Conservation (phyloP, 2,797 vertebrate species). For the Eulemur albifrons region DNA sequence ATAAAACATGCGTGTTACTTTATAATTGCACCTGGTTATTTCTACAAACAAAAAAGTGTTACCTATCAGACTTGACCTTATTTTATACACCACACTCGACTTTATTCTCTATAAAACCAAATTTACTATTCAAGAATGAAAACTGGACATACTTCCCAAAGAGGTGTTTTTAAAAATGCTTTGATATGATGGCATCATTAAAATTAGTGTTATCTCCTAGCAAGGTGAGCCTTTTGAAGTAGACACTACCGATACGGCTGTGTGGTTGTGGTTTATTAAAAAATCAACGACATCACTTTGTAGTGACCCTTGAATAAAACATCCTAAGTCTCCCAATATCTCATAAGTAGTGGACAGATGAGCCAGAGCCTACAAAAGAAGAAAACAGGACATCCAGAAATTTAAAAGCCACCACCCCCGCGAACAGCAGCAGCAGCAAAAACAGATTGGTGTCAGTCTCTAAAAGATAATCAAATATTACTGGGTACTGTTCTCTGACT, state of each 20-base stretch:
- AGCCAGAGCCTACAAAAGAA: background rate
- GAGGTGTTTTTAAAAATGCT: background rate
- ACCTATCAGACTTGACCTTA: background rate
- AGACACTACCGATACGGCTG: background rate
- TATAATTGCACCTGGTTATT: background rate
- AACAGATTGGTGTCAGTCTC: background rate
- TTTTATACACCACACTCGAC: background rate
- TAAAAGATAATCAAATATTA: background rate
- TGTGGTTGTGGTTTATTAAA: background rate
- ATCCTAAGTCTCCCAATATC: background rate
- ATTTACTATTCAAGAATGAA: background rate
- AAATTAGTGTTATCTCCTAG: background rate
- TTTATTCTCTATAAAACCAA: constrained; percentile 10
- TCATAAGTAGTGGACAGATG: background rate
- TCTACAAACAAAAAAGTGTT: background rate
- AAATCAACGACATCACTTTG: background rate
- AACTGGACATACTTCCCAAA: background rate
- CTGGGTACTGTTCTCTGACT: background rate
- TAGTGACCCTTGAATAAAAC: background rate
- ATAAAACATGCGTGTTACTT: constrained; percentile 8
- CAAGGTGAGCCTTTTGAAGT: background rate
- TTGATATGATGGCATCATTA: background rate
- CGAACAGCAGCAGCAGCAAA: background rate
- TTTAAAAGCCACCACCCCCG: background rate
- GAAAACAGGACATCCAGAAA: background rate